A percentile compares a stretch with the other conserved stretches of the same genome.
phyloP scores from a whole-genome alignment of 2,888 invertebrate species.

The Amphiduros pacificus region DNA sequence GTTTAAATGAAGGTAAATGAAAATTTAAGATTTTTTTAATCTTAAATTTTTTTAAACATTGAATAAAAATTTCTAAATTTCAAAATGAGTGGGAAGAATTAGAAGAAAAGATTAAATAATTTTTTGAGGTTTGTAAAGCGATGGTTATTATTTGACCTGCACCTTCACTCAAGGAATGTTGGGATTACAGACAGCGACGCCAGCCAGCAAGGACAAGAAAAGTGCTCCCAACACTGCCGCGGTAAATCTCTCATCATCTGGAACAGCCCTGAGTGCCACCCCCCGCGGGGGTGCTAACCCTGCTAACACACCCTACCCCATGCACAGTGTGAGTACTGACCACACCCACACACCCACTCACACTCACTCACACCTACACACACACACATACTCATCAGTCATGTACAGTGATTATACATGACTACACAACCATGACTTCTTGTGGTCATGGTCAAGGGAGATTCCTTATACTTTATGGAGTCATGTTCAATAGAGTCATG shows the following conservation, averaged over 20 bases:
- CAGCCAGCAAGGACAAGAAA: conserved; percentile 35
- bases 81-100: background rate
- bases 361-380: no score
- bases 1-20: no score
- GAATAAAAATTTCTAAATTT: background rate
- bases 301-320: background rate
- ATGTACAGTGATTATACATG: no score
- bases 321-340: conserved; percentile 11
- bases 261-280: background rate
- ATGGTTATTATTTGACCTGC: no score
- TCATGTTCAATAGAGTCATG: no score
- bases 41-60: background rate
- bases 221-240: conserved; percentile 39
- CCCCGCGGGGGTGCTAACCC: background rate
- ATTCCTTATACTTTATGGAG: no score
- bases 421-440: no score
- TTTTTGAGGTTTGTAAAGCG: no score
- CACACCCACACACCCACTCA: background rate
- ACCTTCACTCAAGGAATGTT: no score
- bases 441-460: no score
- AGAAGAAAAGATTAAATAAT: no score
- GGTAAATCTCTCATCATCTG: conserved; percentile 37
- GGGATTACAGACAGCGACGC: conserved; percentile 14
- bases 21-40: background rate
- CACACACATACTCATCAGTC: no score